Percentiles rank a stretch among this genome's conserved stretches.
Evolutionary conservation across 2,888 invertebrate species (phyloP).

Genomic region (Plagiodera versicolora): DNA sequence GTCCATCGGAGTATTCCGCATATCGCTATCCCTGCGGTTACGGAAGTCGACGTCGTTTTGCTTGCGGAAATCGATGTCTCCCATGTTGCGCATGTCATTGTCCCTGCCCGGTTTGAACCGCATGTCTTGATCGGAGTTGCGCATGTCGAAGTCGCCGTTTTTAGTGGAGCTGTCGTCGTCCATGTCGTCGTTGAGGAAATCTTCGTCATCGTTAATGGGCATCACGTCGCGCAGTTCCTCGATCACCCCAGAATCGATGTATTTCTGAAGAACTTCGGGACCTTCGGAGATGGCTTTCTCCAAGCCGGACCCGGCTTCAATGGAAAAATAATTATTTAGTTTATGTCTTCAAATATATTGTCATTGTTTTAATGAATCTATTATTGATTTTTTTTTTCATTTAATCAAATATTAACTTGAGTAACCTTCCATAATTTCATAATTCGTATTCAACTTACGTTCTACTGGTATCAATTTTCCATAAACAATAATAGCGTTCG

Average conservation of each 20-base stretch:
- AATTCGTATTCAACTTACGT: no score
- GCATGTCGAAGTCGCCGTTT: slow-evolving; percentile 31
- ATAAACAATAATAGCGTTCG: slow-evolving; percentile 79
- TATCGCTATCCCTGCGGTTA: slow-evolving; percentile 44
- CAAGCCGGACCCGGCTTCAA: slow-evolving; percentile 70
- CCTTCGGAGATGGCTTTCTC: slow-evolving; percentile 78
- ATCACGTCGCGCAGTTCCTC: slow-evolving; percentile 79
- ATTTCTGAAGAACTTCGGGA: slow-evolving; percentile 73
- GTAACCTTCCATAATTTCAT: no score
- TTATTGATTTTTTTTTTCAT: background rate
- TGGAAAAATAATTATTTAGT: no score
- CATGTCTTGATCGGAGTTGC: slow-evolving; percentile 45
- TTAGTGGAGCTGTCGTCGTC: slow-evolving; percentile 40
- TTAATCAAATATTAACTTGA: no score
- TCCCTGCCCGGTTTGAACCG: slow-evolving; percentile 34
- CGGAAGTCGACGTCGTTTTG: slow-evolving; percentile 33
- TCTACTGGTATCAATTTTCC: slow-evolving; percentile 81
- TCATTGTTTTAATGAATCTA: no score
- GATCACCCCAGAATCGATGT: slow-evolving; percentile 78
- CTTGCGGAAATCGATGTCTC: slow-evolving; percentile 40
- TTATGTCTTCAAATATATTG: no score
- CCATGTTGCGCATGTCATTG: slow-evolving; percentile 39
- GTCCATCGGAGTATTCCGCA: slow-evolving; percentile 40
- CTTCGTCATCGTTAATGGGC: slow-evolving; percentile 65
- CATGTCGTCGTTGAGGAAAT: slow-evolving; percentile 57